Evolutionary conservation across 2,888 invertebrate species (phyloP).

Genomic region (Apamea monoglypha): DNA sequence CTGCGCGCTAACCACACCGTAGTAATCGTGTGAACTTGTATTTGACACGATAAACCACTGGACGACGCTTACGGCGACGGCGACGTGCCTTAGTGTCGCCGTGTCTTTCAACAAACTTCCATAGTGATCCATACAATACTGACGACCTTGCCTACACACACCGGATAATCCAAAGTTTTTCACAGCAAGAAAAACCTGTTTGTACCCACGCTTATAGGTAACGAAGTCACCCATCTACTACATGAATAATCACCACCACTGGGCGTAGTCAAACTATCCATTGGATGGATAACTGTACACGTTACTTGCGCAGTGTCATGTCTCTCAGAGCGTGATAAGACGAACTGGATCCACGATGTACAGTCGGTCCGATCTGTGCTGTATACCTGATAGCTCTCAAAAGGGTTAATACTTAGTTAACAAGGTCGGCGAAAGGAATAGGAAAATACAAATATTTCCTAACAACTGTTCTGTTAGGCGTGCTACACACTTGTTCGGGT

Average conservation of each 20-base stretch:
- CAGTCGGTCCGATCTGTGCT: slow-evolving; percentile 48
- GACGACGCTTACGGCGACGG: too few species aligned
- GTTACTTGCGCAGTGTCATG: slow-evolving; percentile 68
- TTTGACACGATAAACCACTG: too few species aligned
- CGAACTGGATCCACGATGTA: slow-evolving; percentile 61
- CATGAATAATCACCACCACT: slow-evolving; percentile 56
- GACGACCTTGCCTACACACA: not conserved
- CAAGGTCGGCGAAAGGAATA: slow-evolving; percentile 31
- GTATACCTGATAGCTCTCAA: slow-evolving; percentile 51
- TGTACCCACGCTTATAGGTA: slow-evolving; percentile 9
- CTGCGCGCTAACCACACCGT: too few species aligned
- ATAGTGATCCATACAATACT: not conserved
- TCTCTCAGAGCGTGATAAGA: slow-evolving; percentile 70
- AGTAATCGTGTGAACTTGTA: too few species aligned
- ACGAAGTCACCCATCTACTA: slow-evolving; percentile 32
- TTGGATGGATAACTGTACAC: slow-evolving; percentile 73
- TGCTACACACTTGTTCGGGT: not conserved
- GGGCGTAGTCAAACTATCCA: slow-evolving; percentile 73
- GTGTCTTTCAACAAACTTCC: too few species aligned
- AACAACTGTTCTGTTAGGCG: slow-evolving; percentile 12
- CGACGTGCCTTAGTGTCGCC: too few species aligned
- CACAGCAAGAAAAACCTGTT: not conserved
- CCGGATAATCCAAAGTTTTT: not conserved
- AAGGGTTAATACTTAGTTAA: slow-evolving; percentile 35
- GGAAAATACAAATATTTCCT: slow-evolving; percentile 30